Base-by-base conservation (phyloP, 2,113 vertebrate species). In the Carollia perspicillata region DNA sequence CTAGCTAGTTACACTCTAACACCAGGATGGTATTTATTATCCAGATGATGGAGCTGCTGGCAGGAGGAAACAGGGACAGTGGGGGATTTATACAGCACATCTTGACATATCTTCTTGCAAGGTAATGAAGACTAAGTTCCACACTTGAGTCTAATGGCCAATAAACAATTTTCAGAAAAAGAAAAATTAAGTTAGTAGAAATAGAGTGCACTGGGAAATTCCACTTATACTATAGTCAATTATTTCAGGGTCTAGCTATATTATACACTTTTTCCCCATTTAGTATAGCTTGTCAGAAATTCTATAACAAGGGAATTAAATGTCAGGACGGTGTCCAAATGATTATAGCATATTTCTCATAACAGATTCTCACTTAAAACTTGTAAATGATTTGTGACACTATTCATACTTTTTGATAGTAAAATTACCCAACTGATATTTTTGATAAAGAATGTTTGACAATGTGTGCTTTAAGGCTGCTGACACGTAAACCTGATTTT, bases 1-100 rank as follows among this genome's bases (percentile, higher is more conserved):
- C 97, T 97, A 97, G 96, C 97, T 97, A 97, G 96, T 98, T 98
- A 98, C 98, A 97, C 63, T 92, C 89, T 98, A 98, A 97, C 86
- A 97, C 81, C 0, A 18, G 74, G 81, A 93, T 81, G 89, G 97
- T 79, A 93, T 98, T 98, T 98, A 98, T 98, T 97, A 95, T 97
- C 97, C 89, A 97, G 97, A 90, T 97, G 96, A 97, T 94, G 85
- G 95, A 98, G 58, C 87, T 97, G 90, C 68, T 90, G 89, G 35
- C 26, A 30, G 93, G 92, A 97, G 93, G 58, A 60, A 97, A 89
- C 40, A 81, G 35, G 72, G 84, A 96, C 79, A 91, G 85, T 80
- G 53, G 47, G 94, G 90, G 69, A 97, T 98, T 98, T 98, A 96
- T 97, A 95, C 49, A 78, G 42, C 84, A 97, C 94, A 98, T 97